Conservation (phyloP, 1,140 invertebrate genomes). For the Hestina assimilis region DNA sequence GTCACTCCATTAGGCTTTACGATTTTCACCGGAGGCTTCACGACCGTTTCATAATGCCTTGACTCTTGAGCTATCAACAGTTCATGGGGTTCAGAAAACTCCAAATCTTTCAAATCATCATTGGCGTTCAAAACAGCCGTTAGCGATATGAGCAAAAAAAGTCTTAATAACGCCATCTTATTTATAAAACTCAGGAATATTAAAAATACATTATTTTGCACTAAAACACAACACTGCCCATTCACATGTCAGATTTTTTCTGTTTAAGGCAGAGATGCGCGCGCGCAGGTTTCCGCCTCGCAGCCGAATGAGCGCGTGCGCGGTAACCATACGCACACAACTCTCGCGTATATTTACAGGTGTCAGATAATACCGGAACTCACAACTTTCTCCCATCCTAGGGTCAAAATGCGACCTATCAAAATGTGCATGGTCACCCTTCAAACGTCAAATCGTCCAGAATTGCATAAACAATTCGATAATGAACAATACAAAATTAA, state of each 20-base stretch:
- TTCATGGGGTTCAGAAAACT: constrained; percentile 50
- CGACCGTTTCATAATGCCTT: constrained; percentile 55
- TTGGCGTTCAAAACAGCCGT: constrained; percentile 18
- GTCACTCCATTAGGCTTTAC: constrained; percentile 62
- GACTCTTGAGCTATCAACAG: constrained; percentile 69
- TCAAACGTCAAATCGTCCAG: background rate
- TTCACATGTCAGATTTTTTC: constrained; percentile 30
- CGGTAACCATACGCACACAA: constrained; percentile 35
- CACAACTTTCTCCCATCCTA: constrained; percentile 54
- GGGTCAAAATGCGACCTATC: constrained; percentile 54
- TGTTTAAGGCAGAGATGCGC: constrained; percentile 34
- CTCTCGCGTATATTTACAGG: constrained; percentile 54
- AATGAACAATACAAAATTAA: constrained; percentile 4
- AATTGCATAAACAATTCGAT: constrained; percentile 26
- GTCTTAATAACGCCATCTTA: constrained; percentile 40
- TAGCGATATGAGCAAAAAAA: constrained; percentile 28
- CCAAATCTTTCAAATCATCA: constrained; percentile 54
- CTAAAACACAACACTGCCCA: constrained; percentile 19
- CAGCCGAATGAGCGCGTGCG: constrained; percentile 51
- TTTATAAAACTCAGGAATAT: background rate
- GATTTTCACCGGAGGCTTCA: constrained; percentile 55
- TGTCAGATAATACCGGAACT: constrained; percentile 70
- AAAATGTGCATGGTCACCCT: constrained; percentile 26
- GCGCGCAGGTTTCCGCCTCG: constrained; percentile 46
- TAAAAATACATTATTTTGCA: background rate